These are phyloP conservation scores for Xenopus borealis DNA, from an alignment of 2,113 vertebrate species.

Conservation along the genomic window DNA sequence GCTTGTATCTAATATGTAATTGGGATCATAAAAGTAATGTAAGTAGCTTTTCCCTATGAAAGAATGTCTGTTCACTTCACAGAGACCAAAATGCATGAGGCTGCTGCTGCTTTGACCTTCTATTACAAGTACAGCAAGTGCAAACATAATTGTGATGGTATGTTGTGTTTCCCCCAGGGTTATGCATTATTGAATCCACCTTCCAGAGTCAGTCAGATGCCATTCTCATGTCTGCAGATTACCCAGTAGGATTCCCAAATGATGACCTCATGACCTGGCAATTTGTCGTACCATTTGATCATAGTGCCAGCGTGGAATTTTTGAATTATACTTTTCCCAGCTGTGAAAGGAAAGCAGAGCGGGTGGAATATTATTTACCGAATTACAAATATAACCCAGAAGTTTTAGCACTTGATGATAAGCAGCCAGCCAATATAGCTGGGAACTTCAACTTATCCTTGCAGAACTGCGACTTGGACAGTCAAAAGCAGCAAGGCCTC, in stretches of 20 bases:
- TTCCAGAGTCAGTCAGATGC: constrained; percentile 68
- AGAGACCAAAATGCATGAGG: too few species aligned
- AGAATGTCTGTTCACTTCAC: too few species aligned
- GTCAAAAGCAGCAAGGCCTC: constrained; percentile 63
- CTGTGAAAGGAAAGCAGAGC: constrained; percentile 69
- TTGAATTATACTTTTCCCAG: constrained; percentile 65
- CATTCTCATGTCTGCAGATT: constrained; percentile 78
- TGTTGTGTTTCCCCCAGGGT: constrained; percentile 51
- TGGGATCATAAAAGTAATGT: too few species aligned
- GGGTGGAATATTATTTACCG: constrained; percentile 67
- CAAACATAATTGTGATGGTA: too few species aligned
- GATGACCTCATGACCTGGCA: constrained; percentile 78
- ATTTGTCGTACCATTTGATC: constrained; percentile 71
- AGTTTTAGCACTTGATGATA: constrained; percentile 59
- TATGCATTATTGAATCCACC: constrained; percentile 72
- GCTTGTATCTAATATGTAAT: too few species aligned
- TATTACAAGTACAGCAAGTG: too few species aligned
- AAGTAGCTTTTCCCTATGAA: too few species aligned
- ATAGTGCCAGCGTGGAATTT: constrained; percentile 77
- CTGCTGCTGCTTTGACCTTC: too few species aligned
- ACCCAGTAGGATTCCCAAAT: constrained; percentile 67
- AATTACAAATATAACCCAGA: constrained; percentile 52
- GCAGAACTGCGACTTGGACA: constrained; percentile 77
- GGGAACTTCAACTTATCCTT: constrained; percentile 81
- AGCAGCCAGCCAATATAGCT: constrained; percentile 72